Conservation (phyloP, 1,140 invertebrate species). For the Drosophila sturtevanti region DNA sequence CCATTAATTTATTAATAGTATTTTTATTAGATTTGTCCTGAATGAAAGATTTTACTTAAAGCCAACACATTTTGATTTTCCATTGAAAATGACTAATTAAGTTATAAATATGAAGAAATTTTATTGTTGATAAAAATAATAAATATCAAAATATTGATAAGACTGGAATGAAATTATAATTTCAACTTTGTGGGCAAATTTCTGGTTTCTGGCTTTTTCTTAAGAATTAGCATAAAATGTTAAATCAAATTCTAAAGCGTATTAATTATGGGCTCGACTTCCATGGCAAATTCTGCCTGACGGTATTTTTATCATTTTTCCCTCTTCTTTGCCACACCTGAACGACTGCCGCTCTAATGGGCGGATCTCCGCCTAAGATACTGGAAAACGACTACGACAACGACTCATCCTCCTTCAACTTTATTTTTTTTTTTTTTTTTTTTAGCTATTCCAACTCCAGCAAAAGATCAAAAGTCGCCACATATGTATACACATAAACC, state of each 20-base stretch:
- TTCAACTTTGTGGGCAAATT: conserved; percentile 15
- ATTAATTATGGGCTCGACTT: conserved; percentile 49
- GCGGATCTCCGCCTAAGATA: conserved; percentile 55
- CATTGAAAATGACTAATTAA: too few relatives aligned
- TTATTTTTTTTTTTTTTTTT: too few relatives aligned
- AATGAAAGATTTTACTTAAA: too few relatives aligned
- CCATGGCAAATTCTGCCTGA: conserved; percentile 6
- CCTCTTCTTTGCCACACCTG: conserved; percentile 52
- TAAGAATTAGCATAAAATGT: conserved; percentile 22
- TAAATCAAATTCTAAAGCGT: conserved; percentile 51
- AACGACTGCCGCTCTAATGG: conserved; percentile 67
- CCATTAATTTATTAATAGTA: too few relatives aligned
- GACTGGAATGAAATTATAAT: background rate
- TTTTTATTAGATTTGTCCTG: too few relatives aligned
- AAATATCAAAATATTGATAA: background rate
- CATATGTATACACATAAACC: conserved; percentile 28
- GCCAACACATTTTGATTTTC: too few relatives aligned
- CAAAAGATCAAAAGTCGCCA: conserved; percentile 68
- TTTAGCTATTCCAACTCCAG: background rate
- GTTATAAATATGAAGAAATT: background rate
- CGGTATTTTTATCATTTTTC: background rate
- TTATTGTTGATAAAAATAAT: background rate
- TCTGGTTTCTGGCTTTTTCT: conserved; percentile 6
- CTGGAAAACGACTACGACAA: too few relatives aligned
- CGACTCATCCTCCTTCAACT: conserved; percentile 11